Conservation (phyloP, 2,888 invertebrate genomes). For the Protodeltote pygarga region DNA sequence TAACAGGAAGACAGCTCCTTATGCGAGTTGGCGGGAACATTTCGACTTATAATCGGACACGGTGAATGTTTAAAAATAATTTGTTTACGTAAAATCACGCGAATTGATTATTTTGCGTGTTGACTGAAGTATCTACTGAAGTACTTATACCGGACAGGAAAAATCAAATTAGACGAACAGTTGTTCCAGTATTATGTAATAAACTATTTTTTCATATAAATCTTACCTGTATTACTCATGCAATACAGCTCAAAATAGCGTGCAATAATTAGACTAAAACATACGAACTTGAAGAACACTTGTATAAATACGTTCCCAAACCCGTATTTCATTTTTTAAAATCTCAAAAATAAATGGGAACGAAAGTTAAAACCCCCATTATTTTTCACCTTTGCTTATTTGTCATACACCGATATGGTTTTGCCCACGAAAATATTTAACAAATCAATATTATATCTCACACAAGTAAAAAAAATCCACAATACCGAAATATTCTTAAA, state of each 20-base stretch:
- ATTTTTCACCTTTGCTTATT: no score
- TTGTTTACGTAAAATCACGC: conserved; percentile 66
- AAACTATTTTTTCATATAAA: background rate
- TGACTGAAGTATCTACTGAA: conserved; percentile 13
- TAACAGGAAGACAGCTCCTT: conserved; percentile 83
- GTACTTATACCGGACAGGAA: conserved; percentile 31
- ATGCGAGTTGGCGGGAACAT: conserved; percentile 84
- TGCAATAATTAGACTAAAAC: background rate
- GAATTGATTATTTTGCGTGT: conserved; percentile 49
- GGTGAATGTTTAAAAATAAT: conserved; percentile 68
- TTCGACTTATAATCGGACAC: conserved; percentile 53
- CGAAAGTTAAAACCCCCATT: no score
- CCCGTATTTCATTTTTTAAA: fast-evolving
- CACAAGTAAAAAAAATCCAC: no score
- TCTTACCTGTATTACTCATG: fast-evolving
- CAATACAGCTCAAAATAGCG: background rate
- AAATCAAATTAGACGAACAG: conserved; percentile 46
- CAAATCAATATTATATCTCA: no score
- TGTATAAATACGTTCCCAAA: conserved; percentile 39
- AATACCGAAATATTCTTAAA: fast-evolving
- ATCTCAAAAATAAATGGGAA: no score
- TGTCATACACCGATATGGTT: no score
- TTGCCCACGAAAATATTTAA: no score
- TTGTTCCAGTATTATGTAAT: conserved; percentile 13
- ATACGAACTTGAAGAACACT: background rate